A percentile compares a stretch with the other conserved stretches of the same genome.
phyloP scores from a whole-genome alignment of 2,797 vertebrate species.

The Sebastes oblongus region DNA sequence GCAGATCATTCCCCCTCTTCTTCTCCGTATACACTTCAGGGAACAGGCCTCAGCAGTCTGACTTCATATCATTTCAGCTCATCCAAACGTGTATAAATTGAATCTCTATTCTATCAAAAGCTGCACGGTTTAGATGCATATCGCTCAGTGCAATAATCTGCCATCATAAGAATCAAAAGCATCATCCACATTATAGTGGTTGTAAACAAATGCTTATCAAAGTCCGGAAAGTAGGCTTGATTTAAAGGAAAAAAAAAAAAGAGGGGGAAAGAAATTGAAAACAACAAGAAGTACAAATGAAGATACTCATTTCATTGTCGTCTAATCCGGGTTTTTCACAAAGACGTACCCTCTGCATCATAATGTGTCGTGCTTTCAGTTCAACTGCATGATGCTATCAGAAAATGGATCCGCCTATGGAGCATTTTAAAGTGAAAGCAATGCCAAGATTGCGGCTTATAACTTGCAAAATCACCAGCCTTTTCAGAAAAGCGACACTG shows the following conservation, averaged over 20 bases:
- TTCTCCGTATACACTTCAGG: conserved; percentile 45
- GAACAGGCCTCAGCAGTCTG: conserved; percentile 45
- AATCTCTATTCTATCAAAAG: conserved; percentile 27
- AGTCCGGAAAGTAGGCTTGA: conserved; percentile 11
- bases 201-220: conserved; percentile 36
- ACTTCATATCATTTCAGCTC: conserved; percentile 52
- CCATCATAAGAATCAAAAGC: conserved; percentile 20
- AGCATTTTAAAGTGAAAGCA: conserved; percentile 64
- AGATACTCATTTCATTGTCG: conserved; percentile 45
- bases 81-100: conserved; percentile 41
- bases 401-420: conserved; percentile 67
- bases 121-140: conserved; percentile 20
- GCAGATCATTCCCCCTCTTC: conserved; percentile 70
- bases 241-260: neutral
- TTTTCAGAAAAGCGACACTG: conserved; percentile 62
- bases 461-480: conserved; percentile 68
- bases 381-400: conserved; percentile 68
- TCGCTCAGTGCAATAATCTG: conserved; percentile 4
- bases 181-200: neutral
- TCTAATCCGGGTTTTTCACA: conserved; percentile 25
- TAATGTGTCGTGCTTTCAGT: conserved; percentile 58
- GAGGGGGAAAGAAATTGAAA: neutral
- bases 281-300: conserved; percentile 14
- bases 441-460: conserved; percentile 71
- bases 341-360: conserved; percentile 50